Percentiles rank a stretch among this genome's conserved stretches.
Evolutionary conservation across 2,888 invertebrate species (phyloP).

Genomic region (Fragum fragum): DNA sequence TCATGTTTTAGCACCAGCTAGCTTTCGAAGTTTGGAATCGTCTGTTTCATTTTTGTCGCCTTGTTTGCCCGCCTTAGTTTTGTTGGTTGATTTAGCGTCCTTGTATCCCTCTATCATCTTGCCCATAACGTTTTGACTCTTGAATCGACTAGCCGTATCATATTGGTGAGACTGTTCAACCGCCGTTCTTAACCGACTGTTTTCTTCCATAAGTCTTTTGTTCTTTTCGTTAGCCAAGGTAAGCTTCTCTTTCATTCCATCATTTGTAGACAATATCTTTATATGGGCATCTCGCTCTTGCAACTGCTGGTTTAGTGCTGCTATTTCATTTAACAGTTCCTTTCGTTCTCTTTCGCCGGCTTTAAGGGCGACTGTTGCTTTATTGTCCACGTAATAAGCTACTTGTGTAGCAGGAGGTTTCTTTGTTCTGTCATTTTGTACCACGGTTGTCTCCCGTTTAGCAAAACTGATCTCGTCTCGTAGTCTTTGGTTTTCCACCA

Average conservation of each 20-base stretch:
- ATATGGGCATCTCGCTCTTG: conserved; percentile 19
- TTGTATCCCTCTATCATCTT: conserved; percentile 57
- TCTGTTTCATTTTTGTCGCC: conserved; percentile 52
- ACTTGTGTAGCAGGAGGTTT: conserved; percentile 9
- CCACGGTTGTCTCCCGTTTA: background rate
- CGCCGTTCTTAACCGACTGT: conserved; percentile 47
- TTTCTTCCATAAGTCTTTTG: conserved; percentile 53
- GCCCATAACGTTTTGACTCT: conserved; percentile 45
- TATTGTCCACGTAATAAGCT: conserved; percentile 47
- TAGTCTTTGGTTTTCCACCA: conserved; percentile 52
- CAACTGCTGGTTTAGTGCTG: conserved; percentile 13
- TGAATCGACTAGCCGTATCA: conserved; percentile 51
- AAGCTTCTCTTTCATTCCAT: conserved; percentile 42
- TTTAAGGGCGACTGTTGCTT: conserved; percentile 10
- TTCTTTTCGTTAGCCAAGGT: conserved; percentile 48
- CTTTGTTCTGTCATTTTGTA: conserved; percentile 12
- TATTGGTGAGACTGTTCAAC: conserved; percentile 43
- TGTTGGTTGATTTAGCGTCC: conserved; percentile 30
- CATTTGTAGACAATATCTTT: conserved; percentile 7
- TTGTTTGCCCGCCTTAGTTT: conserved; percentile 18
- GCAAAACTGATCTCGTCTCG: conserved; percentile 48
- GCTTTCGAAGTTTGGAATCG: conserved; percentile 41
- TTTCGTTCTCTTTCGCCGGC: conserved; percentile 26
- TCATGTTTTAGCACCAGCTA: background rate
- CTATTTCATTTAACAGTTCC: conserved; percentile 12